Percentiles rank a stretch among this genome's conserved stretches.
phyloP scores from a whole-genome alignment of 23 tunicate species.

The Ascidia mentula region DNA sequence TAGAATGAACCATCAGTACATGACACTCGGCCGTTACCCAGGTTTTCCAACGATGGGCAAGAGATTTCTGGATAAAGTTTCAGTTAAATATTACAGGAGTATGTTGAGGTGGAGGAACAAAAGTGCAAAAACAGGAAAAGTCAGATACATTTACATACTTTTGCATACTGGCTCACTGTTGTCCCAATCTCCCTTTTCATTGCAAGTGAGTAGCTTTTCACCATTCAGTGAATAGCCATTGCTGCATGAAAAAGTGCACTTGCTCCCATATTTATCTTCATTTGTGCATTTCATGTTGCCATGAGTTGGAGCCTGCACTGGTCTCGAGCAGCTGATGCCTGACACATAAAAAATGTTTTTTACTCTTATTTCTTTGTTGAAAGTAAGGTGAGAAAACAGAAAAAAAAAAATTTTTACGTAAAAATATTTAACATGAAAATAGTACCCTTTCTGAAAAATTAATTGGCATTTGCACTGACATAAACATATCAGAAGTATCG shows the following conservation, averaged over 20 bases:
- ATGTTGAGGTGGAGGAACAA: not conserved
- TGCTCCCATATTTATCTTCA: slow-evolving; percentile 28
- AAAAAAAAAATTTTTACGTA: not conserved
- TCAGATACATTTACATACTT: slow-evolving; percentile 30
- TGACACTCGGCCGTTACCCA: slow-evolving; percentile 34
- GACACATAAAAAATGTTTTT: slow-evolving; percentile 14
- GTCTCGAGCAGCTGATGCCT: slow-evolving; percentile 45
- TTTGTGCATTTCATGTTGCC: slow-evolving; percentile 65
- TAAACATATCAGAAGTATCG: too few species aligned
- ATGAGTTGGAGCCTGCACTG: slow-evolving; percentile 19
- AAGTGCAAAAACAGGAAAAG: not conserved
- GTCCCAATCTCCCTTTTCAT: slow-evolving; percentile 59
- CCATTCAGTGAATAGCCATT: slow-evolving; percentile 54
- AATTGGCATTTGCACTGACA: too few species aligned
- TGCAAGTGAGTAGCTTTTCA: slow-evolving; percentile 31
- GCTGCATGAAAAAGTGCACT: slow-evolving; percentile 65
- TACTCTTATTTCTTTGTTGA: too few species aligned
- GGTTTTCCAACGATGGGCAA: slow-evolving; percentile 31
- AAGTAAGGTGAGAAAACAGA: slow-evolving; percentile 8
- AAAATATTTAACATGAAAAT: not conserved
- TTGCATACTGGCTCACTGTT: slow-evolving; percentile 42
- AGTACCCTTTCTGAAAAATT: not conserved
- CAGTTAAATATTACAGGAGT: not conserved
- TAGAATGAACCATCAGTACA: slow-evolving; percentile 45
- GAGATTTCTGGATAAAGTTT: slow-evolving; percentile 44